phyloP scores from a whole-genome alignment of 2,888 invertebrate genomes.

The Andrena haemorrhoa region DNA sequence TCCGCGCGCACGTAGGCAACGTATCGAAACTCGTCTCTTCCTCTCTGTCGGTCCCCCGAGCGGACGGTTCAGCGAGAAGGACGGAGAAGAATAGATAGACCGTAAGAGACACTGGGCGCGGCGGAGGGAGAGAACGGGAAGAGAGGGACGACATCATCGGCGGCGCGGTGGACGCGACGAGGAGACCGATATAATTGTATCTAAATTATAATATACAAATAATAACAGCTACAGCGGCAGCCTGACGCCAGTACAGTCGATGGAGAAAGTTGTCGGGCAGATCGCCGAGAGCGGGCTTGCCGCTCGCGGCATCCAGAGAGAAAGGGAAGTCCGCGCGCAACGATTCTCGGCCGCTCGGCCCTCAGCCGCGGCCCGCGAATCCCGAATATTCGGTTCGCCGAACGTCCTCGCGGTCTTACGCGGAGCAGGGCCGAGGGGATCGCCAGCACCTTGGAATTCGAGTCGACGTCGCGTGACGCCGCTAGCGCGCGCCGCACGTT shows the following conservation, averaged over 20 bases:
- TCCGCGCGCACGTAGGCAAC: slow-evolving; percentile 23
- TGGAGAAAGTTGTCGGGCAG: slow-evolving; percentile 64
- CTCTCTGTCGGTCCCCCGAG: background rate
- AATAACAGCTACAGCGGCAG: slow-evolving; percentile 84
- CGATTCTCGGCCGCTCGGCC: background rate
- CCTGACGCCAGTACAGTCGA: slow-evolving; percentile 84
- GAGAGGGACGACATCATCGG: slow-evolving; percentile 44
- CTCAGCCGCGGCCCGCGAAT: background rate
- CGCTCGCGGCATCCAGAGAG: background rate
- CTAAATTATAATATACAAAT: slow-evolving; percentile 85
- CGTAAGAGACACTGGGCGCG: slow-evolving; percentile 25
- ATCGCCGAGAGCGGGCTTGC: background rate
- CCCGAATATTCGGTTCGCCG: slow-evolving; percentile 11
- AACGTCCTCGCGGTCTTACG: slow-evolving; percentile 1
- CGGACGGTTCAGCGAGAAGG: slow-evolving; percentile 16
- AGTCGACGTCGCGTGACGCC: slow-evolving; percentile 39
- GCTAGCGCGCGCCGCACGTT: slow-evolving; percentile 1
- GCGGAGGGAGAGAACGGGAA: slow-evolving; percentile 19
- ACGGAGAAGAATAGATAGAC: slow-evolving; percentile 2
- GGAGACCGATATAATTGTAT: slow-evolving; percentile 84
- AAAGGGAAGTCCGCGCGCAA: background rate
- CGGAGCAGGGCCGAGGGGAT: background rate
- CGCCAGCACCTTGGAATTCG: slow-evolving; percentile 22
- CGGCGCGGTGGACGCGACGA: slow-evolving; percentile 71
- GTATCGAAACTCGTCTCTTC: slow-evolving; percentile 33